Conservation (phyloP, 2,113 vertebrate species). For the Muntiacus reevesi region DNA sequence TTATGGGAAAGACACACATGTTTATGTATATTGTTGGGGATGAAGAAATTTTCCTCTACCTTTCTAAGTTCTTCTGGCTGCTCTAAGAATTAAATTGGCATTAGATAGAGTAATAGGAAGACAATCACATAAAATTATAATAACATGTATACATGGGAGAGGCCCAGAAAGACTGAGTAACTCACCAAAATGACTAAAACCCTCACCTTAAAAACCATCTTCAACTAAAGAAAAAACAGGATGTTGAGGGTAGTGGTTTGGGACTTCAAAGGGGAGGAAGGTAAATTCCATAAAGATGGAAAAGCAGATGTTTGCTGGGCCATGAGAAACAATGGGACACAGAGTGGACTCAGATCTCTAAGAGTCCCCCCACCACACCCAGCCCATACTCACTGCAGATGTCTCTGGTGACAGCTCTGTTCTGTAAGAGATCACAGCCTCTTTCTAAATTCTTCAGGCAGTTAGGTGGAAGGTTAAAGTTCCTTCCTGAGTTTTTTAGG, state of each 20-base stretch:
- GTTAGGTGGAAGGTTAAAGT: not conserved
- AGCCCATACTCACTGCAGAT: not conserved
- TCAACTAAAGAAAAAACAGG: not conserved
- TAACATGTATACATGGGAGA: not conserved
- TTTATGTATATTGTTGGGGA: not conserved
- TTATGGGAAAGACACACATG: not conserved
- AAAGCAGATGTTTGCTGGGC: not conserved
- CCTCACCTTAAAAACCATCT: not conserved
- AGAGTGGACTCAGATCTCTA: not conserved
- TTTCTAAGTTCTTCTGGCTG: not conserved
- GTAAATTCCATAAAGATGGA: not conserved
- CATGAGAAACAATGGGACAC: not conserved
- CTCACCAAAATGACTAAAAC: not conserved
- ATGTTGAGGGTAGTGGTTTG: not conserved
- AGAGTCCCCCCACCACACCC: not conserved
- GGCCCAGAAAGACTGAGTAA: not conserved
- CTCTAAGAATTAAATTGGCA: not conserved
- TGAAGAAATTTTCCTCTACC: not conserved
- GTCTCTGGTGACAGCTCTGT: not conserved
- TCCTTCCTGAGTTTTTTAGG: not conserved
- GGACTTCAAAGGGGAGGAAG: not conserved
- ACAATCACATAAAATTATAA: not conserved
- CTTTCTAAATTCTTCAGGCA: not conserved
- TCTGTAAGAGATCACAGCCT: not conserved
- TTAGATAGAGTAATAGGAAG: not conserved